Conservation (phyloP, 2,888 invertebrate species). For the Habrosyne pyritoides region DNA sequence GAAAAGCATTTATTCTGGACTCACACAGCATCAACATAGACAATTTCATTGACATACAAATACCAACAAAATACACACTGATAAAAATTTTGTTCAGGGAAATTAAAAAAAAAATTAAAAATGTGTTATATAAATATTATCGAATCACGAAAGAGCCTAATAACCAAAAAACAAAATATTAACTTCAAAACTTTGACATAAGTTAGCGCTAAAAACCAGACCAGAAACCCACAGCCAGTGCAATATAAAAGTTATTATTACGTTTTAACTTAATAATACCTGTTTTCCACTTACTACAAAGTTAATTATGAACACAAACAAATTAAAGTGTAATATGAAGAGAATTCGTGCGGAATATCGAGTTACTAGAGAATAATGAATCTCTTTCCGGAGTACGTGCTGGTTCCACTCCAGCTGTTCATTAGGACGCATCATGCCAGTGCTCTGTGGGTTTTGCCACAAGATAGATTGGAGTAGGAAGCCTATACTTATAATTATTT, state of each 20-base stretch:
- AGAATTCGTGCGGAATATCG: slow-evolving; percentile 29
- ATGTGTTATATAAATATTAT: too few species aligned
- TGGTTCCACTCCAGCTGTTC: slow-evolving; percentile 42
- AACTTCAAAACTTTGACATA: not conserved
- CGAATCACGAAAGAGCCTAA: too few species aligned
- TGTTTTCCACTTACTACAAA: not conserved
- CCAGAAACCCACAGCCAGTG: not conserved
- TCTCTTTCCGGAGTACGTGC: slow-evolving; percentile 31
- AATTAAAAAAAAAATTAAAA: too few species aligned
- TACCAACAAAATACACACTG: too few species aligned
- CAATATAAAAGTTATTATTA: too few species aligned
- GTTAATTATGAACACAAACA: not conserved
- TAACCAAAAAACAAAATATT: not conserved
- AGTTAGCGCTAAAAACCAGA: not conserved
- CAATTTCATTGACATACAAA: too few species aligned
- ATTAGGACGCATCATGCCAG: slow-evolving; percentile 35
- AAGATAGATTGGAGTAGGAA: slow-evolving; percentile 7
- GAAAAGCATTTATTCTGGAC: too few species aligned
- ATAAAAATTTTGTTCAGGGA: too few species aligned
- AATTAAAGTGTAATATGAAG: not conserved
- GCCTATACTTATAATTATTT: not conserved
- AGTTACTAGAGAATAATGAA: slow-evolving; percentile 43
- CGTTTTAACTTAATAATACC: too few species aligned
- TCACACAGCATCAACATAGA: too few species aligned
- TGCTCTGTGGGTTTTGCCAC: not conserved